These are phyloP conservation scores for Argopecten irradians DNA, from an alignment of 1,140 invertebrate species.

Conservation along the genomic window DNA sequence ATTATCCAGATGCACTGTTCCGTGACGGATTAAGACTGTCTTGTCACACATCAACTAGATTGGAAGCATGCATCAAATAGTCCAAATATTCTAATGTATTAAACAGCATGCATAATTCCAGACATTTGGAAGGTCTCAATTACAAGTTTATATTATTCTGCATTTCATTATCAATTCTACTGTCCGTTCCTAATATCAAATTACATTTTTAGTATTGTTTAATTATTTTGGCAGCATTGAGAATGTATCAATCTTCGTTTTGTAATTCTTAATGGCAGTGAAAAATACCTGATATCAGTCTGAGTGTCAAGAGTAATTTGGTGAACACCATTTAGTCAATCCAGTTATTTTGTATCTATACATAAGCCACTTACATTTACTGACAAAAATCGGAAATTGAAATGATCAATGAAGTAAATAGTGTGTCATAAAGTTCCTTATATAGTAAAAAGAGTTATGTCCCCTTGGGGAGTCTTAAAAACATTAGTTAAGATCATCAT, in stretches of 20 bases:
- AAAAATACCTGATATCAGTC: no score
- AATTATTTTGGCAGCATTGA: no score
- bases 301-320: not conserved
- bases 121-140: no score
- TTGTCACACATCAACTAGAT: not conserved
- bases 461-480: not conserved
- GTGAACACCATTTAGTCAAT: not conserved
- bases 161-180: no score
- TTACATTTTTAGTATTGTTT: no score
- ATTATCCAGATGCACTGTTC: not conserved
- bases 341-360: not conserved
- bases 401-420: not conserved
- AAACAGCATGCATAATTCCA: no score
- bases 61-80: not conserved
- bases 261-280: no score
- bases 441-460: not conserved
- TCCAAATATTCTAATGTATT: no score
- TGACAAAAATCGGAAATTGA: no score
- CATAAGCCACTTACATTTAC: not conserved
- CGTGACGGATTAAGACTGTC: not conserved
- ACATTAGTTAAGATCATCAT: not conserved
- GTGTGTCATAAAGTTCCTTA: not conserved
- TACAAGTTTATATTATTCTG: no score
- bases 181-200: no score
- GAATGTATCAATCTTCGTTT: no score